Conservation (phyloP, 2,113 vertebrate species). For the Fregata magnificens region DNA sequence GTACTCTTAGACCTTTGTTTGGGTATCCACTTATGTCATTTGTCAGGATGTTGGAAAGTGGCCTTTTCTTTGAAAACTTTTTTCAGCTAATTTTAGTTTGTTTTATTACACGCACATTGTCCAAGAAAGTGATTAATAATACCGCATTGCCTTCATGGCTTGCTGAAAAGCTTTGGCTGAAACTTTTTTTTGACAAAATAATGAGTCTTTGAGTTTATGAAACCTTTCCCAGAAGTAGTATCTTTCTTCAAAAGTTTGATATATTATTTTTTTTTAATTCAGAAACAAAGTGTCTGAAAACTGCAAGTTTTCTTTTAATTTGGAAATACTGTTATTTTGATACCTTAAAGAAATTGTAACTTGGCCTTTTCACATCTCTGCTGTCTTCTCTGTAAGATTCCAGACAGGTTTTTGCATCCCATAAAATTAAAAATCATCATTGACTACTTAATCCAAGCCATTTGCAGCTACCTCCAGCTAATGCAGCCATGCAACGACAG, state of each 20-base stretch:
- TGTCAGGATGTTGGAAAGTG: constrained; percentile 61
- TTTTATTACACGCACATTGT: constrained; percentile 33
- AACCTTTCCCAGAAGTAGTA: neutral
- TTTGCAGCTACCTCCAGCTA: neutral
- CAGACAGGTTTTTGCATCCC: neutral
- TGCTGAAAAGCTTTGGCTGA: neutral
- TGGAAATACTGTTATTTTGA: neutral
- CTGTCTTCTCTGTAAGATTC: neutral
- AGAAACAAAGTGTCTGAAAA: neutral
- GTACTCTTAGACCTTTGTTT: constrained; percentile 47
- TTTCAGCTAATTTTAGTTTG: constrained; percentile 44
- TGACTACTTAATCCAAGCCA: neutral
- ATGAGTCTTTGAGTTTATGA: neutral
- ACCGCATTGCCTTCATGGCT: neutral
- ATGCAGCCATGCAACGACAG: neutral
- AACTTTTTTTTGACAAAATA: constrained; percentile 11
- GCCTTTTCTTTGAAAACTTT: constrained; percentile 49
- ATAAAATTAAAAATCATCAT: neutral
- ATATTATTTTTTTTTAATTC: neutral
- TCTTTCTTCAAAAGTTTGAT: neutral
- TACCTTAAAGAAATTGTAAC: neutral
- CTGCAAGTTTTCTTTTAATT: neutral
- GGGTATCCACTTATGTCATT: constrained; percentile 2
- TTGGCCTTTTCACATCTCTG: neutral
- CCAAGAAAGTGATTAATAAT: constrained; percentile 50